These are phyloP conservation scores for Capromys pilorides DNA, from an alignment of 2,797 vertebrate genomes.

Conservation along the genomic window DNA sequence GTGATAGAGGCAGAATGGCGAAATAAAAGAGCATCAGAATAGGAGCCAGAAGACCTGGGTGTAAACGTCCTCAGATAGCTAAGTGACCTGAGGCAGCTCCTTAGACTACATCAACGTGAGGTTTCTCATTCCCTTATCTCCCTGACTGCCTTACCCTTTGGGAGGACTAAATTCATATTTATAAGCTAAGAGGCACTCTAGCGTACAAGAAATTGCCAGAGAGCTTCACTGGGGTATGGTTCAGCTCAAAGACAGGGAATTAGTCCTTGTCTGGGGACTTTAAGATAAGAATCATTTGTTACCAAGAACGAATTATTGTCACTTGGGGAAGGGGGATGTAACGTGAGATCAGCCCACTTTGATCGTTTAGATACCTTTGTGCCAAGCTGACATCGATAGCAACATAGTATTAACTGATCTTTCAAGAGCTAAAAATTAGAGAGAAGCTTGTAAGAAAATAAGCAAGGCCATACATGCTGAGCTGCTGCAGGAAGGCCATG, in stretches of 20 bases:
- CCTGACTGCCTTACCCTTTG: not conserved
- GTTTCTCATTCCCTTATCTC: not conserved
- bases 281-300: not conserved
- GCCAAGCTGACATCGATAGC: not conserved
- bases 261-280: not conserved
- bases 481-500: not conserved
- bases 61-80: not conserved
- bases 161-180: not conserved
- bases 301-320: not conserved
- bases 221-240: not conserved
- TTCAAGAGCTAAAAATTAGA: conserved; percentile 1
- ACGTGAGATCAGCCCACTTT: not conserved
- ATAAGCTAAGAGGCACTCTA: not conserved
- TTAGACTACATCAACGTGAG: not conserved
- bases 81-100: not conserved
- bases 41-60: not conserved
- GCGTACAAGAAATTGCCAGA: not conserved
- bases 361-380: not conserved
- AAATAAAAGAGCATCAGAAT: not conserved
- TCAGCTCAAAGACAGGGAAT: not conserved
- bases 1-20: not conserved
- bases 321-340: not conserved
- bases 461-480: not conserved
- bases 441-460: not conserved
- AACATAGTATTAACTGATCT: not conserved